Evolutionary conservation across 2,113 vertebrate species (phyloP).

Genomic region (Martes martes): DNA sequence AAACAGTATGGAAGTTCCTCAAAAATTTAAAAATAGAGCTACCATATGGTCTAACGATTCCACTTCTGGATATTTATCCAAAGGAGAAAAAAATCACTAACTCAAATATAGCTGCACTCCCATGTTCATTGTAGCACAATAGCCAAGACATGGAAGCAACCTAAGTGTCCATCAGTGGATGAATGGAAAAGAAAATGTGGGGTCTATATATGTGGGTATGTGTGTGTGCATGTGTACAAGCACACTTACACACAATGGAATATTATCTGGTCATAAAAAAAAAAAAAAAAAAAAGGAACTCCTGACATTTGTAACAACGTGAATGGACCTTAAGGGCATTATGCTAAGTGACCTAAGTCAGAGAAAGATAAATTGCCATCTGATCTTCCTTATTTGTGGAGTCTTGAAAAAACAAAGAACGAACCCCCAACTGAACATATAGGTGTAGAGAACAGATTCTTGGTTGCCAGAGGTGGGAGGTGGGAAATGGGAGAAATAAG

Average conservation of each 20-base stretch:
- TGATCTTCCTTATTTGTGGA: neutral
- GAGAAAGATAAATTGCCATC: neutral
- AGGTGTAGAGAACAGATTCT: neutral
- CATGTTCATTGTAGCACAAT: neutral
- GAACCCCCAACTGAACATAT: neutral
- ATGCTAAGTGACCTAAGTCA: neutral
- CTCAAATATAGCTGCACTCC: neutral
- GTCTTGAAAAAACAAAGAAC: neutral
- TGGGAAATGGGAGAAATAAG: neutral
- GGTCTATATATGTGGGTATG: rapidly evolving
- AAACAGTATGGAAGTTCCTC: neutral
- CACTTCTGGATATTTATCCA: neutral
- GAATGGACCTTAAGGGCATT: neutral
- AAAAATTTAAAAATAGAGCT: neutral
- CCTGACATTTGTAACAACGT: neutral
- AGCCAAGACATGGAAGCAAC: neutral
- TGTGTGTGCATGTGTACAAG: neutral
- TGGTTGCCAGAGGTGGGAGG: neutral
- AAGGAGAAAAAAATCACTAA: neutral
- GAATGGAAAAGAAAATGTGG: neutral
- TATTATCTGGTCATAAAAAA: neutral
- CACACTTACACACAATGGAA: rapidly evolving
- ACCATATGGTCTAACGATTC: neutral
- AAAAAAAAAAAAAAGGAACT: neutral
- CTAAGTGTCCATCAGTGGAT: neutral